Evolutionary conservation across 2,888 invertebrate species (phyloP), one percentile per base, ranked within the genome.

Genomic region (Nephrotoma flavescens): DNA sequence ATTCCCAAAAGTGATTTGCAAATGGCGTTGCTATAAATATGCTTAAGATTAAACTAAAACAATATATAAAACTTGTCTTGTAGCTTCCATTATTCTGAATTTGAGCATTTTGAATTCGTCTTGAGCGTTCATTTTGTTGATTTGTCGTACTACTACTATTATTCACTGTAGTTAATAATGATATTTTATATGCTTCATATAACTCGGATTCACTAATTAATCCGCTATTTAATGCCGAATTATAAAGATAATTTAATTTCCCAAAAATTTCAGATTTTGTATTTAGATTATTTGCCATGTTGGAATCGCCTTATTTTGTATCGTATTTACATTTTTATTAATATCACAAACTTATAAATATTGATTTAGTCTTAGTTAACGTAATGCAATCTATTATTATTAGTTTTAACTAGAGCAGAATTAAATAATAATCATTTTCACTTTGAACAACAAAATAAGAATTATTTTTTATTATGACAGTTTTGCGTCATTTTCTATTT

Each of bases 1-100:
- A 91, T 9, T 90, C 90, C 42, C 91, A 90, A 12, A 89, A 88
- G 87, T 91, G 90, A 86, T 92, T 91, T 85, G 91, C 89, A 52
- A 91, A 88, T 2, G 92, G 91, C 4, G 91, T 91, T 31, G 90
- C 90, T 6, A 91, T 88, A 89, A 91, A 86, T 52, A 86, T 86
- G 41, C 52, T 52, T 52, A 86, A 11, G n/a, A 86, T 52, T 57
- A 86, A 7, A 86, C 86, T 57, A 86, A 57, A 41, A 41, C 42
- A 52, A 52, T 52, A 86, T 42, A 86, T 52, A 52, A 86, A 57
- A 86, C 86, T 86, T 86, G 52, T 86, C 42, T 86, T 86, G 42
- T 86, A 44, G 57, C 41, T 57, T 86, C 52, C 44, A 86, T 41
- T 86, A n/a, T 41, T 52, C 41, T 42, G 52, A 57, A 57, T 44